Percentiles rank a stretch among this genome's conserved stretches.
phyloP scores from a whole-genome alignment of 2,113 vertebrate genomes.

The Oncorhynchus gorbuscha region DNA sequence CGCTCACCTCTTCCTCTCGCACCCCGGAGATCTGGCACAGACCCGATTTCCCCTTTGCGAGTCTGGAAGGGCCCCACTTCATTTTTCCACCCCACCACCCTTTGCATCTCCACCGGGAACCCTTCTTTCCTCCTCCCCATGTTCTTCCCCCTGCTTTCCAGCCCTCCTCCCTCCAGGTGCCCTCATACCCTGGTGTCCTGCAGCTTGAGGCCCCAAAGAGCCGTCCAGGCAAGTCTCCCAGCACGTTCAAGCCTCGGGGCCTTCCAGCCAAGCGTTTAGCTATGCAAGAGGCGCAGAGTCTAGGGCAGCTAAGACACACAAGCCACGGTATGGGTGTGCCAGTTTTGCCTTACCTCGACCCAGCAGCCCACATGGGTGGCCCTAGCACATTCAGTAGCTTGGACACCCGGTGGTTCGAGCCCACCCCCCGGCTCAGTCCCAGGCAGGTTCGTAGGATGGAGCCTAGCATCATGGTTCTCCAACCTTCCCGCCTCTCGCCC shows the following conservation, averaged over 20 bases:
- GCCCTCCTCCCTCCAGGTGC: conserved; percentile 83
- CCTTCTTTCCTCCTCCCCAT: conserved; percentile 76
- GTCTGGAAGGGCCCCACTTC: conserved; percentile 88
- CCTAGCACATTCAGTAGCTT: conserved; percentile 92
- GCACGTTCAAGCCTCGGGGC: conserved; percentile 82
- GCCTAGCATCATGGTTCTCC: conserved; percentile 95
- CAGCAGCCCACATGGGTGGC: conserved; percentile 83
- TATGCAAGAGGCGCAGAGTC: conserved; percentile 92
- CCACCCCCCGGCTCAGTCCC: conserved; percentile 90
- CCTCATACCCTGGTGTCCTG: conserved; percentile 89
- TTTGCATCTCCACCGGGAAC: conserved; percentile 80
- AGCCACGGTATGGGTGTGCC: conserved; percentile 96
- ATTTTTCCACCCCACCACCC: conserved; percentile 87
- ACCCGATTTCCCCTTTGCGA: conserved; percentile 88
- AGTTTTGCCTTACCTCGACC: conserved; percentile 97
- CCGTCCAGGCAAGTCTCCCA: conserved; percentile 86
- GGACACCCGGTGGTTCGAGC: conserved; percentile 97
- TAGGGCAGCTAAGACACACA: conserved; percentile 98
- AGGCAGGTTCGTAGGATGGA: conserved; percentile 91
- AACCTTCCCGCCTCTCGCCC: conserved; percentile 96
- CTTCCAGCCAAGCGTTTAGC: conserved; percentile 92
- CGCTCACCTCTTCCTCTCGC: conserved; percentile 87
- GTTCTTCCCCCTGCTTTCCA: conserved; percentile 85
- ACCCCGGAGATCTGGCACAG: conserved; percentile 94
- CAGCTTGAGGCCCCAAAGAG: conserved; percentile 90